Conservation (phyloP, 2,797 vertebrate genomes). For the Myoxocephalus aenaeus region DNA sequence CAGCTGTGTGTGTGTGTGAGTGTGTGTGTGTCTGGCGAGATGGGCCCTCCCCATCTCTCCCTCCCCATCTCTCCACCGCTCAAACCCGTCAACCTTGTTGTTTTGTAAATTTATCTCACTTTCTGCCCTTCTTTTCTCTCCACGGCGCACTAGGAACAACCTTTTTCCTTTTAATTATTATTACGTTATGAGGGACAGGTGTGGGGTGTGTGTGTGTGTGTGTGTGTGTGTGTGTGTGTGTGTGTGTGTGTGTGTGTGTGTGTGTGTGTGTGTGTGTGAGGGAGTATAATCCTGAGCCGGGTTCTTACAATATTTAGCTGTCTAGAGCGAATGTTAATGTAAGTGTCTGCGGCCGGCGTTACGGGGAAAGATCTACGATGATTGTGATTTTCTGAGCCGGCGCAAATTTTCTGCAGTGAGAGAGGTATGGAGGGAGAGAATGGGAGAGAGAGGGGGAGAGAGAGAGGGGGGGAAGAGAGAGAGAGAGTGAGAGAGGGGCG, state of each 20-base stretch:
- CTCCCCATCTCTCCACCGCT: constrained; percentile 39
- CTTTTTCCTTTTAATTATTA: constrained; percentile 22
- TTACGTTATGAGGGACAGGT: constrained; percentile 6
- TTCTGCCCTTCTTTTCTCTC: constrained; percentile 19
- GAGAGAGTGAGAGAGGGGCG: constrained; percentile 30
- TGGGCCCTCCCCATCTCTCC: constrained; percentile 39
- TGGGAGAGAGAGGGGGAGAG: neutral
- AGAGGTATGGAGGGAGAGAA: neutral
- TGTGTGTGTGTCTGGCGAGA: constrained; percentile 25
- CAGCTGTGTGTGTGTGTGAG: constrained; percentile 31
- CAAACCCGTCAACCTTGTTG: constrained; percentile 50
- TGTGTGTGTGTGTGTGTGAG: too few relatives aligned
- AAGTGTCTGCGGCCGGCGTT: constrained; percentile 89
- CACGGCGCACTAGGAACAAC: constrained; percentile 14
- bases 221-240: too few relatives aligned
- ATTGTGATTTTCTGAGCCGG: constrained; percentile 92
- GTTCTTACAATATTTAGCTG: constrained; percentile 97
- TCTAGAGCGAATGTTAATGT: constrained; percentile 96
- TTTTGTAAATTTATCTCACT: constrained; percentile 57
- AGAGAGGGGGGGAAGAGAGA: neutral
- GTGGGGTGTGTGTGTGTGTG: too few relatives aligned
- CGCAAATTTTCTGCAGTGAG: constrained; percentile 83
- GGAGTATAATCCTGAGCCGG: constrained; percentile 75
- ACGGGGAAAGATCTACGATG: constrained; percentile 89
- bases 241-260: neutral